Base-by-base conservation (phyloP, 1,140 invertebrate species). In the Eulimnadia texana region DNA sequence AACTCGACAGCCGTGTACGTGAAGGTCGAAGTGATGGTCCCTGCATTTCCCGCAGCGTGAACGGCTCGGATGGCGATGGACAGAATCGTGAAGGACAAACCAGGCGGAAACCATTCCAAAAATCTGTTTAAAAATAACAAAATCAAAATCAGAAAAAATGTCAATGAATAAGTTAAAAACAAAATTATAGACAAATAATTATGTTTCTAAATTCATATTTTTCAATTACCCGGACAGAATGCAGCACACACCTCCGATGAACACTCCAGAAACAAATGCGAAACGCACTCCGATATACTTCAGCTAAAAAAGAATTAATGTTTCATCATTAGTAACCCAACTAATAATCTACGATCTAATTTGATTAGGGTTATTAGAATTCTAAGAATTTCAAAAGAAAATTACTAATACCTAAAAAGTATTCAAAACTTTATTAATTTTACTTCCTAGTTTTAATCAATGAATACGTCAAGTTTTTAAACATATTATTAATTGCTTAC, bases 1-100 rank as follows among this genome's bases (percentile, higher is more conserved):
- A 71, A 71, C 51, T 71, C 68, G 13, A 62, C 42, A 10, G 67
- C 68, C 57, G 66, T 68, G 59, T 67, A 70, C 3, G 67, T 67
- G 60, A 70, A 70, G 3, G 66, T 67, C 3, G 69, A 64, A 16
- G 66, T 69, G 27, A 68, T 67, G 24, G 68, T 64, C 9, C 66
- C 64, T 2, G 69, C 66, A 56, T 69, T 70, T 25, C 66, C 65
- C 13, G 64, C 65, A 0, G 70, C 68, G 54, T 70, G 70, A 16
- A 68, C 50, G 10, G 66, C 61, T 11, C 70, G 61, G 10, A 71
- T 68, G 20, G 65, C 28, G 24, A 70, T 64, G 10, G 70, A 68
- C n/a, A 66, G 55, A n/a, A 63, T 29, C 11, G 69, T 63, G 60
- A 71, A 71, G 9, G 58, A 28, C 19, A 42, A 27, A 10, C 67